Evolutionary conservation across 2,797 vertebrate species (phyloP).

Genomic region (Poeciliopsis infans): DNA sequence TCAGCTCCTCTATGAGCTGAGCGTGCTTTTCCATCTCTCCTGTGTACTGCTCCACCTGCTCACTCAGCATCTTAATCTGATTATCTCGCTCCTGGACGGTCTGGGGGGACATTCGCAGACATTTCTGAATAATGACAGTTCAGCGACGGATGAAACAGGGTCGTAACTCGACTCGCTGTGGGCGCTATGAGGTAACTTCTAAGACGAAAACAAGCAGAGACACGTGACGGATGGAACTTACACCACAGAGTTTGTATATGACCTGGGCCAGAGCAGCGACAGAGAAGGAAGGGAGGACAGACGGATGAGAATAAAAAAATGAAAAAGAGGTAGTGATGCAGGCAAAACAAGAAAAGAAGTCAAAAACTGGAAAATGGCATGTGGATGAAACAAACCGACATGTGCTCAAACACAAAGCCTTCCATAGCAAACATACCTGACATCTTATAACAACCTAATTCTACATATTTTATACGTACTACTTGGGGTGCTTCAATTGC

Average conservation of each 20-base stretch:
- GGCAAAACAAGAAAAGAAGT: slow-evolving; percentile 33
- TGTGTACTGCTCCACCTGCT: slow-evolving; percentile 91
- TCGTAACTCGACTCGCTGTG: neutral
- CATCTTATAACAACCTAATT: neutral
- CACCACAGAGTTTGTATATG: slow-evolving; percentile 83
- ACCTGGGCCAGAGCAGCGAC: slow-evolving; percentile 73
- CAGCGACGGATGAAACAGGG: neutral
- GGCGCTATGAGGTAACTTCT: slow-evolving; percentile 10
- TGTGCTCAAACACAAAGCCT: neutral
- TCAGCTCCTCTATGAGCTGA: slow-evolving; percentile 86
- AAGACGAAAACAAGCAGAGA: slow-evolving; percentile 27
- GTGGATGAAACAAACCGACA: neutral
- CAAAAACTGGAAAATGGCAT: slow-evolving; percentile 28
- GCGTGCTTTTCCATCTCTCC: slow-evolving; percentile 93
- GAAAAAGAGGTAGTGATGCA: neutral
- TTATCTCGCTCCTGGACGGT: slow-evolving; percentile 90
- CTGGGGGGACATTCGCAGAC: slow-evolving; percentile 66
- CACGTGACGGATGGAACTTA: slow-evolving; percentile 75
- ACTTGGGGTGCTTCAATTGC: no score
- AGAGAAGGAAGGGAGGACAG: slow-evolving; percentile 42
- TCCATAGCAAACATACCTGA: neutral
- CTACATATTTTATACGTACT: neutral
- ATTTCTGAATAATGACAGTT: slow-evolving; percentile 24
- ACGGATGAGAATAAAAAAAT: slow-evolving; percentile 30
- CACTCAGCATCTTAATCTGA: slow-evolving; percentile 91